Base-by-base conservation (phyloP, 2,888 invertebrate genomes). In the Coremacera marginata region DNA sequence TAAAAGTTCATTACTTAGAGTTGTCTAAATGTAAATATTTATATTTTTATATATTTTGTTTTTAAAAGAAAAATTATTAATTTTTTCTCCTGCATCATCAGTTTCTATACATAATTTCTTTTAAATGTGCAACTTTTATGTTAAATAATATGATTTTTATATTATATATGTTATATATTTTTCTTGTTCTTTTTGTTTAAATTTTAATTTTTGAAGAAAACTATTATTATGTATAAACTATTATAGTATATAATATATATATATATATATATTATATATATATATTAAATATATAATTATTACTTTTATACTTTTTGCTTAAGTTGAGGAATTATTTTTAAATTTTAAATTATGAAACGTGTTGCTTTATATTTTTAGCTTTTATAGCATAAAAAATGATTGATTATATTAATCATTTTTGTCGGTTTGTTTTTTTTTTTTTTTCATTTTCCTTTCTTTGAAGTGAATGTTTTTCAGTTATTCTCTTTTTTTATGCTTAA, bases 391-490 rank as follows among this genome's bases (percentile, higher is more conserved):
- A 4, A 44, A 44, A 44, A 44, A 44, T 44, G 55, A 55, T 19
- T 19, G 19, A 9, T 55, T 22, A 34, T 71, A 16, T n/a, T n/a
- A 49, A 31, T 52, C 62, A 65, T 71, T 31, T 73, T 76, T 76
- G 52, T 77, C 81, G 70, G 76, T 79, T 80, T 81, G 79, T 82
- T 78, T 70, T 78, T 82, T 78, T 67, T 79, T 52, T 75, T 74
- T 68, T 70, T 62, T 19, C 44, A 73, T 74, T 68, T 68, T 62
- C n/a, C 49, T 67, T 52, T 65, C 52, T 77, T 79, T 44, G 70
- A 76, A 62, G 67, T 70, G 51, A 70, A 70, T 7, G 67, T 73
- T 72, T 72, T 76, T 60, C 71, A 22, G 51, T 73, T 63, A 60
- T 62, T 67, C 68, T 72, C 70, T 67, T 49, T 67, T 77, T 65